Percentiles rank a stretch among this genome's conserved stretches.
Conservation (phyloP, 2,797 vertebrate genomes). For the Vultur gryphus region DNA sequence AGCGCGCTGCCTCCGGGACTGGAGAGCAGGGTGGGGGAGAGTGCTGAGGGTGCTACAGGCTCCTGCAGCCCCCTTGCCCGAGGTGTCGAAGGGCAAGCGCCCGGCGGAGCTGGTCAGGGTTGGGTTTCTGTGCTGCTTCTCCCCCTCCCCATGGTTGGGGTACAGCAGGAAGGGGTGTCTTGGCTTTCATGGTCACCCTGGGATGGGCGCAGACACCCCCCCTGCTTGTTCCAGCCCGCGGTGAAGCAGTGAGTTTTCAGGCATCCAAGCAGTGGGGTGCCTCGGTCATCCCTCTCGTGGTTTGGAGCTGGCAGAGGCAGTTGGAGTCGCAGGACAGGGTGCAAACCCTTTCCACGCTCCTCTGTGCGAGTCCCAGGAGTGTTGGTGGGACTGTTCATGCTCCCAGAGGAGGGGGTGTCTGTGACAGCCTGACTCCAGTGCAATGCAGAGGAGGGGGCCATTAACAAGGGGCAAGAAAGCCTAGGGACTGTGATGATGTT, state of each 20-base stretch:
- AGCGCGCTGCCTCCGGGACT: neutral
- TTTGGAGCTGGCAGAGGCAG: neutral
- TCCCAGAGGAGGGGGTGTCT: neutral
- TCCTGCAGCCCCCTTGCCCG: neutral
- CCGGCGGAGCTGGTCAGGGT: rapidly evolving
- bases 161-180: neutral
- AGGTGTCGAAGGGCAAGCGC: neutral
- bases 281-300: rapidly evolving
- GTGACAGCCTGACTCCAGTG: neutral
- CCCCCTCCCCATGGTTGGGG: rapidly evolving
- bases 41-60: neutral
- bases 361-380: rapidly evolving
- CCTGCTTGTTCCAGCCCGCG: neutral
- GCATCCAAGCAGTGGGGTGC: neutral
- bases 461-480: too few species aligned
- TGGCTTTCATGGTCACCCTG: neutral
- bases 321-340: rapidly evolving
- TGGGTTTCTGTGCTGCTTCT: neutral
- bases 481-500: rapidly evolving
- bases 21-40: rapidly evolving
- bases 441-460: rapidly evolving
- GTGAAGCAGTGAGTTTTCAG: neutral
- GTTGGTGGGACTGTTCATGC: neutral
- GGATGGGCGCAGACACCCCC: neutral
- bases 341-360: neutral